phyloP scores from a whole-genome alignment of 2,888 invertebrate species.

The Mechanitis messenoides region DNA sequence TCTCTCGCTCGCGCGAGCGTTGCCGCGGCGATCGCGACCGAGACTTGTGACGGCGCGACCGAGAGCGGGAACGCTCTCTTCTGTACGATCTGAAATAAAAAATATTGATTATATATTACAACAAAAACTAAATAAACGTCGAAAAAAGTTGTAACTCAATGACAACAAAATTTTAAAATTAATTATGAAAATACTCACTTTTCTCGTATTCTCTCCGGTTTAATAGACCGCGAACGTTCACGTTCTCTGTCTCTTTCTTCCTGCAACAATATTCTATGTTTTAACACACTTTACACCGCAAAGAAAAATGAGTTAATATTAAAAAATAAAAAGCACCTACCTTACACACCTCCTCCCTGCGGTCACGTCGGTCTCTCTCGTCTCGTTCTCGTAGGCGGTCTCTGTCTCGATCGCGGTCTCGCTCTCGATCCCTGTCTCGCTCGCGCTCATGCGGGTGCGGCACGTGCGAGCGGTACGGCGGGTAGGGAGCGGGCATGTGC shows the following conservation, averaged over 20 bases:
- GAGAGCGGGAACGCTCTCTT: slow-evolving; percentile 80
- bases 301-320: not conserved
- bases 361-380: slow-evolving; percentile 51
- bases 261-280: slow-evolving; percentile 37
- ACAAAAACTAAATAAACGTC: slow-evolving; percentile 6
- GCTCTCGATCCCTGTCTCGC: slow-evolving; percentile 58
- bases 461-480: slow-evolving; percentile 36
- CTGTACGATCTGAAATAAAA: slow-evolving; percentile 75
- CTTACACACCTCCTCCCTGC: slow-evolving; percentile 57
- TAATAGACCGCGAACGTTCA: slow-evolving; percentile 76
- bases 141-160: too few relatives aligned
- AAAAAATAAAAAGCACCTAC: not conserved
- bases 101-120: not conserved
- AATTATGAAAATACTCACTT: slow-evolving; percentile 57
- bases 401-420: slow-evolving; percentile 63
- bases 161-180: too few relatives aligned
- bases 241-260: slow-evolving; percentile 72
- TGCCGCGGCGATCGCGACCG: slow-evolving; percentile 81
- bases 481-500: slow-evolving; percentile 40
- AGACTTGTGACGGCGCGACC: slow-evolving; percentile 82
- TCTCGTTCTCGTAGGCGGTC: slow-evolving; percentile 51
- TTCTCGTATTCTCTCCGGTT: slow-evolving; percentile 78
- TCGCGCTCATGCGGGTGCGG: slow-evolving; percentile 44
- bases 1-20: slow-evolving; percentile 49
- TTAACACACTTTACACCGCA: not conserved